These are phyloP conservation scores for Kryptolebias ocellatus DNA, from an alignment of 2,797 vertebrate species.

Conservation along the genomic window DNA sequence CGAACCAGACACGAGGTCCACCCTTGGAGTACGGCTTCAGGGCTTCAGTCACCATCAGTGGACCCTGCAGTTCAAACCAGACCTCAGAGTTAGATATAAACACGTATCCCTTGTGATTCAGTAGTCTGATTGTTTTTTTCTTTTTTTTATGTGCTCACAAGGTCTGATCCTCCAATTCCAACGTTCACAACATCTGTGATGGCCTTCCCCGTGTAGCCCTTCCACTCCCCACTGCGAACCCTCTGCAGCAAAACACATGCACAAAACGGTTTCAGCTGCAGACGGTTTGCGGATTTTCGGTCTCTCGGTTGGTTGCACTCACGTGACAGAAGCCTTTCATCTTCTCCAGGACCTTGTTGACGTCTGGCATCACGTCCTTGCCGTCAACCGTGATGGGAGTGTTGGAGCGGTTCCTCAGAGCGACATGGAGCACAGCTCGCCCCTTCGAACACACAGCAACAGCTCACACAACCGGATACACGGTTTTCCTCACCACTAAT, in stretches of 20 bases:
- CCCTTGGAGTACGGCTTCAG: slow-evolving; percentile 92
- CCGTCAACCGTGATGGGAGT: slow-evolving; percentile 87
- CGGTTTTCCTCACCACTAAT: not conserved
- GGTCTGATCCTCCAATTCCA: slow-evolving; percentile 95
- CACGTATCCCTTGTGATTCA: no score
- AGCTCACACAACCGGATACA: slow-evolving; percentile 5
- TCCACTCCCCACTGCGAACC: slow-evolving; percentile 94
- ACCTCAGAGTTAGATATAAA: not conserved
- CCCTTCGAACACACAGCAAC: slow-evolving; percentile 74
- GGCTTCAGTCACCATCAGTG: slow-evolving; percentile 97
- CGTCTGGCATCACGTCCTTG: slow-evolving; percentile 94
- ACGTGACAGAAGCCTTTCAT: slow-evolving; percentile 97
- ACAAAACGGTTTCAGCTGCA: not conserved
- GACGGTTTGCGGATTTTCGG: not conserved
- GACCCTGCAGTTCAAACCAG: slow-evolving; percentile 82
- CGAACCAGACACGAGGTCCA: slow-evolving; percentile 94
- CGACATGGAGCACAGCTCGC: slow-evolving; percentile 94
- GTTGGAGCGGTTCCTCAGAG: slow-evolving; percentile 94
- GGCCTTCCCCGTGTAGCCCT: slow-evolving; percentile 92
- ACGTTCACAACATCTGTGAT: slow-evolving; percentile 96
- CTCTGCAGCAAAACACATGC: slow-evolving; percentile 72
- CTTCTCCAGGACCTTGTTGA: slow-evolving; percentile 94
- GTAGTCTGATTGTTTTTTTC: not conserved
- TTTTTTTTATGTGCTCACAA: slow-evolving; percentile 80
- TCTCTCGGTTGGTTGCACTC: slow-evolving; percentile 41